A percentile compares a stretch with the other conserved stretches of the same genome.
Evolutionary conservation across 2,888 invertebrate species (phyloP).

Genomic region (Alviniconcha strummeri): DNA sequence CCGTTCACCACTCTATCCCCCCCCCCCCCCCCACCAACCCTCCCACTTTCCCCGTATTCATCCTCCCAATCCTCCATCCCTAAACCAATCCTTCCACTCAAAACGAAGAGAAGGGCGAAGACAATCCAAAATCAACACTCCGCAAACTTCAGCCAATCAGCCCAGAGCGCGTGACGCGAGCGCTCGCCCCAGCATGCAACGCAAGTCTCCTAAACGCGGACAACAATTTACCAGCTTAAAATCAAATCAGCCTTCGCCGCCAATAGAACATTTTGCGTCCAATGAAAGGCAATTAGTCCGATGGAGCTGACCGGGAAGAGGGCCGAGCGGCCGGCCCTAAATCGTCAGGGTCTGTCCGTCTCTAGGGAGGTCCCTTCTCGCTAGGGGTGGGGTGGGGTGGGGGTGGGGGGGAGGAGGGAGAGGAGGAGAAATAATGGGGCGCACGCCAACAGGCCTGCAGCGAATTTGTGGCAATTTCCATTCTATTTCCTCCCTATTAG

Average conservation of each 20-base stretch:
- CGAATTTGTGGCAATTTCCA: constrained; percentile 42
- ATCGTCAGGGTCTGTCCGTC: not conserved
- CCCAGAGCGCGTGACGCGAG: not conserved
- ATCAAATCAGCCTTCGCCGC: constrained; percentile 31
- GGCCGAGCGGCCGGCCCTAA: not conserved
- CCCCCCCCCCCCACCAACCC: not conserved
- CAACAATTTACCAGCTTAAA: constrained; percentile 35
- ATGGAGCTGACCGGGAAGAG: not conserved
- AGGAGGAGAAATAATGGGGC: constrained; percentile 13
- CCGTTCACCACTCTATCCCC: not conserved
- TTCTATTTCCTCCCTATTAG: constrained; percentile 44
- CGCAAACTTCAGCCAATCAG: not conserved
- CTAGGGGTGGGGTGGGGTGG: not conserved
- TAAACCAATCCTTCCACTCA: not conserved
- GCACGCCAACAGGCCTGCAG: constrained; percentile 29
- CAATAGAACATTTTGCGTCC: constrained; percentile 28
- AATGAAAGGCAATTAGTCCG: constrained; percentile 33
- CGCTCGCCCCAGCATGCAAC: not conserved
- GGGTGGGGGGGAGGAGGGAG: not conserved
- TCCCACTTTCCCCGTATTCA: not conserved
- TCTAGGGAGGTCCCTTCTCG: not conserved
- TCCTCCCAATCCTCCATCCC: not conserved
- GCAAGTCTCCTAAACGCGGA: constrained; percentile 17
- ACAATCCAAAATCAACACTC: constrained; percentile 2
- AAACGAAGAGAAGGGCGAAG: not conserved